Evolutionary conservation across 2,797 vertebrate species (phyloP), one percentile per base, ranked within the genome.

Genomic region (Crocodylus rhombifer): DNA sequence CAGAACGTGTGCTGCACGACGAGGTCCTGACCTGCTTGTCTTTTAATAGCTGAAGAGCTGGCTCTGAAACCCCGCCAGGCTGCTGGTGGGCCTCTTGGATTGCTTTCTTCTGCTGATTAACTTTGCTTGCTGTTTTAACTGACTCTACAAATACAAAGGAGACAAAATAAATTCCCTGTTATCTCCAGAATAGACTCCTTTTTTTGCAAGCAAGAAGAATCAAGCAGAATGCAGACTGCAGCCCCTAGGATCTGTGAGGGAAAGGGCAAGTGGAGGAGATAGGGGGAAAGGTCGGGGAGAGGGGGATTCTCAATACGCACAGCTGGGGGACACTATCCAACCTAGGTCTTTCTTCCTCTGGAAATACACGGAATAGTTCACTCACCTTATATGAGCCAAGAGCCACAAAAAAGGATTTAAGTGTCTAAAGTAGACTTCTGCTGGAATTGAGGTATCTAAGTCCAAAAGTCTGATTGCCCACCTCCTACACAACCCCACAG

Each of bases 151-250:
- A 64, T 1, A 7, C 0, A 11, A 69, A 60, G 76, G 64, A 90
- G 56, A 12, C 57, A 88, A 86, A 92, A 85, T 65, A 87, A 0
- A 0, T 23, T 76, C 25, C 3, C 2, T 74, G 21, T 26, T 87
- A 87, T 85, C 63, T 87, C 77, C 76, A 84, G 89, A 95, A 94
- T 65, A 89, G 69, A 67, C 71, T 87, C 71, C 64, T 87, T 75
- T 63, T n/a, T 56, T 74, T 76, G 81, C 78, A 94, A 92, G 78
- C 33, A 89, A 16, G 42, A 33, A 65, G 67, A 6, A 56, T 89
- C 36, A 51, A 61, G 91, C 79, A 84, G 71, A 94, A 69, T 67
- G 30, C 12, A 20, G 60, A 82, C 84, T 90, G 85, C 82, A 91
- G 92, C 69, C 51, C 42, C 60, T 63, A 69, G 42, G 51, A n/a